Conservation (phyloP, 2,888 invertebrate genomes). For the Macrosoma leucophasiata region DNA sequence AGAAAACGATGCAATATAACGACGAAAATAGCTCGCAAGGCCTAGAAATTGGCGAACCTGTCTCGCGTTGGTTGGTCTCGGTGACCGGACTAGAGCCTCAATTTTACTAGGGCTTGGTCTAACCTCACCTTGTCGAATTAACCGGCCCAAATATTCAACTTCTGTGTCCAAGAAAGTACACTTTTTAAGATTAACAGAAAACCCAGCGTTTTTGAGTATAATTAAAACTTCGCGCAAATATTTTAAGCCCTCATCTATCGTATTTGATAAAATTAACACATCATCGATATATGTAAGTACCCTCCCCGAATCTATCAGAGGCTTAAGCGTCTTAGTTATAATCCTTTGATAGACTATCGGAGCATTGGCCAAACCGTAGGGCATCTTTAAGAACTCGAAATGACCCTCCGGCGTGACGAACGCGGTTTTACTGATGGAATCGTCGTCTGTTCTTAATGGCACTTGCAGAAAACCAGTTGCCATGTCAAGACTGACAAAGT, state of each 20-base stretch:
- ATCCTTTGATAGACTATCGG: no score
- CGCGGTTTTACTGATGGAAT: background rate
- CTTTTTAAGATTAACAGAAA: conserved; percentile 22
- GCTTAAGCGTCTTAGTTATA: no score
- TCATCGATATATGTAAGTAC: no score
- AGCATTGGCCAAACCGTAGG: background rate
- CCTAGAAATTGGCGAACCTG: conserved; percentile 3
- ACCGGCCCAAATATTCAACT: conserved; percentile 20
- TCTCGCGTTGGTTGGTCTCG: conserved; percentile 19
- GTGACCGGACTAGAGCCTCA: conserved; percentile 16
- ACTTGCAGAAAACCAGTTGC: background rate
- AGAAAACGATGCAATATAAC: background rate
- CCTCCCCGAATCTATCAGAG: no score
- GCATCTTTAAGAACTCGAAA: background rate
- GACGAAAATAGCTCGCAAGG: background rate
- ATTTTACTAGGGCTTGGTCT: conserved; percentile 23
- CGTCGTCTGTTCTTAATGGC: no score
- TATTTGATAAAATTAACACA: no score
- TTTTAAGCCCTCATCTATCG: no score
- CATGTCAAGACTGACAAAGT: background rate
- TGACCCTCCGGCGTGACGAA: background rate
- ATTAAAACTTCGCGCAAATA: no score
- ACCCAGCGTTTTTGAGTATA: conserved; percentile 4
- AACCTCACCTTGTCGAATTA: conserved; percentile 13
- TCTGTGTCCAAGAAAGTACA: conserved; percentile 22